Conservation (phyloP, 2,113 vertebrate species). For the Neotoma lepida region DNA sequence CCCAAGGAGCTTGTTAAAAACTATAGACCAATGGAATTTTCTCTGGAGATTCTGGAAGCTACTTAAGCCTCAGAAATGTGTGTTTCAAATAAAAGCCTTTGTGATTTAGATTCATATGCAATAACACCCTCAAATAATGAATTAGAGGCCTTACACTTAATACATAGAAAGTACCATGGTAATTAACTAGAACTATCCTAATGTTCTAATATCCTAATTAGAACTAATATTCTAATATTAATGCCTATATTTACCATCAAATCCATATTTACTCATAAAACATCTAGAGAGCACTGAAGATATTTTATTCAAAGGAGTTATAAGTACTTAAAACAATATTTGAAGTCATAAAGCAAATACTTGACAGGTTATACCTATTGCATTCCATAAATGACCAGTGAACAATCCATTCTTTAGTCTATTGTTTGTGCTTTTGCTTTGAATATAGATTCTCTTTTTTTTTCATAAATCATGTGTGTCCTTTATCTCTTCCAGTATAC, state of each 20-base stretch:
- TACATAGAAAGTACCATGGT: not conserved
- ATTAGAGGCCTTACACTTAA: not conserved
- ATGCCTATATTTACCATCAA: not conserved
- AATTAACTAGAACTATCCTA: not conserved
- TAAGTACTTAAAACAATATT: conserved; percentile 46
- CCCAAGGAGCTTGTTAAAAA: not conserved
- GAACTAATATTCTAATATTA: not conserved
- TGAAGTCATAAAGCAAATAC: conserved; percentile 59
- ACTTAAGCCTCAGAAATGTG: not conserved
- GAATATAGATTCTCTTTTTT: not conserved
- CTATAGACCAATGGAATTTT: not conserved
- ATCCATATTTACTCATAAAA: not conserved
- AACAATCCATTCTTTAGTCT: not conserved
- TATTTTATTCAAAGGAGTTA: conserved; percentile 36
- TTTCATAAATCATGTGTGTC: not conserved
- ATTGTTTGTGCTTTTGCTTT: conserved; percentile 42
- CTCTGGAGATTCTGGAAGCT: not conserved
- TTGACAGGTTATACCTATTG: not conserved
- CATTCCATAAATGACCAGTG: not conserved
- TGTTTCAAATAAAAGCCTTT: not conserved
- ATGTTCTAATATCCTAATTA: not conserved
- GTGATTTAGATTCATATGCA: not conserved
- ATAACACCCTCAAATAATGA: not conserved
- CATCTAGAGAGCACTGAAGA: not conserved
- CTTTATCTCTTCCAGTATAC: not conserved